These are phyloP conservation scores for Spheniscus humboldti DNA, from an alignment of 2,797 vertebrate genomes.

Conservation along the genomic window DNA sequence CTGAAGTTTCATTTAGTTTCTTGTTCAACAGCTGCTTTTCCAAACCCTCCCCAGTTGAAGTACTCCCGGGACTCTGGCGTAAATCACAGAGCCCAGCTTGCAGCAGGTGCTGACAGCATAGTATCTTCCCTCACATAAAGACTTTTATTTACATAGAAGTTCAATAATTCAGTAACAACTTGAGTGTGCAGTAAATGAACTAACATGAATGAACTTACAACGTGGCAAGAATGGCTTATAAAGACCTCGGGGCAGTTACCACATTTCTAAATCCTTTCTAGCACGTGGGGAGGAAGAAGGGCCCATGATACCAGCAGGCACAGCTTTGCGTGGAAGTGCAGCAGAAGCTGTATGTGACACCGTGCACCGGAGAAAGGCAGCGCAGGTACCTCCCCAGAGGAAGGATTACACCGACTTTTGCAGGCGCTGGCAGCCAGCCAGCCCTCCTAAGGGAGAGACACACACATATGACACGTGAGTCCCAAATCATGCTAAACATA, in stretches of 20 bases:
- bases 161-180: not conserved
- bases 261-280: not conserved
- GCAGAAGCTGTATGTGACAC: not conserved
- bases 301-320: not conserved
- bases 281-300: not conserved
- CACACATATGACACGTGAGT: fast-evolving
- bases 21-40: not conserved
- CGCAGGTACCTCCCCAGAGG: not conserved
- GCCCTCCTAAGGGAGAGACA: not conserved
- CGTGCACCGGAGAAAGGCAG: not conserved
- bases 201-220: not conserved
- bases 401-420: not conserved
- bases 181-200: not conserved
- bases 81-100: not conserved
- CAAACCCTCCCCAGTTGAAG: not conserved
- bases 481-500: not conserved
- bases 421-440: not conserved
- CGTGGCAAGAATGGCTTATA: not conserved
- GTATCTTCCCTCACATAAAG: not conserved
- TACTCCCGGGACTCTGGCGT: not conserved
- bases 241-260: fast-evolving
- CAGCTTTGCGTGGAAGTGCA: fast-evolving
- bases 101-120: not conserved
- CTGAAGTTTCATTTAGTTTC: not conserved
- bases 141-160: not conserved